These are phyloP conservation scores for Anorthoa munda DNA, from an alignment of 2,888 invertebrate genomes.

Conservation along the genomic window DNA sequence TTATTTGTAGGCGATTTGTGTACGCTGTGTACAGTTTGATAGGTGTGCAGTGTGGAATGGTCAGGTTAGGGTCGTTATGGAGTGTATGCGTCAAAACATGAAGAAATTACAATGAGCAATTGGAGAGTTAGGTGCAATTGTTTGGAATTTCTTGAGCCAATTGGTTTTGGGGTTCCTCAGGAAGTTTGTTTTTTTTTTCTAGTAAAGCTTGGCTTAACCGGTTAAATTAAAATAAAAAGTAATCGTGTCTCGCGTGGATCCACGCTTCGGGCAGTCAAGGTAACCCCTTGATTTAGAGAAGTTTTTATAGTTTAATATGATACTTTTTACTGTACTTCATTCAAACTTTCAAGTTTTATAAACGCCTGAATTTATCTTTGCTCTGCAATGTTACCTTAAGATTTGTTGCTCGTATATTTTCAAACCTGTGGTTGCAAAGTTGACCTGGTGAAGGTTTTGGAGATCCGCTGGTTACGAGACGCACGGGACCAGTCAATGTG, in stretches of 20 bases:
- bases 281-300: no score
- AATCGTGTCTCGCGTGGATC: no score
- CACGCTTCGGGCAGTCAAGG: no score
- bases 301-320: no score
- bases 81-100: conserved; percentile 66
- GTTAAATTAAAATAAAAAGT: no score
- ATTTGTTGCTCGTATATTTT: conserved; percentile 34
- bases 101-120: conserved; percentile 66
- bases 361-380: conserved; percentile 3
- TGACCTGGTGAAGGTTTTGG: no score
- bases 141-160: conserved; percentile 58
- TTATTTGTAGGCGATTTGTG: conserved; percentile 28
- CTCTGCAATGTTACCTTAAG: background rate
- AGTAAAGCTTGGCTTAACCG: background rate
- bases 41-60: conserved; percentile 23
- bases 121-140: conserved; percentile 53
- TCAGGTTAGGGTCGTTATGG: conserved; percentile 22
- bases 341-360: background rate
- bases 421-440: no score
- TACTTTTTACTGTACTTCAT: no score
- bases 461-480: no score
- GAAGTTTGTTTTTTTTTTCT: conserved; percentile 22
- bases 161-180: conserved; percentile 46
- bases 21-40: conserved; percentile 43
- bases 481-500: no score